These are phyloP conservation scores for Alsophila aescularia DNA, from an alignment of 2,888 invertebrate genomes.

Conservation along the genomic window DNA sequence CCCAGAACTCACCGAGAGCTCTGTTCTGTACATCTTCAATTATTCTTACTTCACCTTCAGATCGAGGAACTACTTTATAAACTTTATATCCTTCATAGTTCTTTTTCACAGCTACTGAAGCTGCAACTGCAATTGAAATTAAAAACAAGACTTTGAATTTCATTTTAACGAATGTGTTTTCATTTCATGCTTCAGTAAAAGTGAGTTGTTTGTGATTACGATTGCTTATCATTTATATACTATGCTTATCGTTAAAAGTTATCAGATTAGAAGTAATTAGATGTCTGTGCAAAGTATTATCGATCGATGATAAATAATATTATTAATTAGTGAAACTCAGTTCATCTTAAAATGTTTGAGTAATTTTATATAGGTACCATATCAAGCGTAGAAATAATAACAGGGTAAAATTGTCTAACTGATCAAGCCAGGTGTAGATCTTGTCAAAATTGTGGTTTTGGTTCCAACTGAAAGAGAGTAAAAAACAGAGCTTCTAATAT, in stretches of 20 bases:
- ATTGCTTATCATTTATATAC: conserved; percentile 10
- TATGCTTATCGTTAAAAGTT: not conserved
- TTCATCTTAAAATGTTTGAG: no score
- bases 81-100: conserved; percentile 85
- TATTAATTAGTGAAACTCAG: no score
- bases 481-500: no score
- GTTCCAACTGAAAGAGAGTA: no score
- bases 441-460: no score
- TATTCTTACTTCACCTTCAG: conserved; percentile 70
- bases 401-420: no score
- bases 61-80: conserved; percentile 80
- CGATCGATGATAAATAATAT: not conserved
- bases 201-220: conserved; percentile 4
- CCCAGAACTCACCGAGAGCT: conserved; percentile 68
- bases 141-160: conserved; percentile 39
- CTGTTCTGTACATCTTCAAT: conserved; percentile 70
- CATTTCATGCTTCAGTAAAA: not conserved
- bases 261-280: conserved; percentile 7
- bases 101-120: conserved; percentile 34
- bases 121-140: conserved; percentile 32
- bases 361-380: no score
- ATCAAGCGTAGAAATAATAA: no score
- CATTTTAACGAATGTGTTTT: conserved; percentile 43
- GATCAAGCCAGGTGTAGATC: no score
- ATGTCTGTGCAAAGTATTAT: not conserved